A percentile compares a stretch with the other conserved stretches of the same genome.
Evolutionary conservation across 2,113 vertebrate genomes (phyloP).

Genomic region (Oreochromis aureus): DNA sequence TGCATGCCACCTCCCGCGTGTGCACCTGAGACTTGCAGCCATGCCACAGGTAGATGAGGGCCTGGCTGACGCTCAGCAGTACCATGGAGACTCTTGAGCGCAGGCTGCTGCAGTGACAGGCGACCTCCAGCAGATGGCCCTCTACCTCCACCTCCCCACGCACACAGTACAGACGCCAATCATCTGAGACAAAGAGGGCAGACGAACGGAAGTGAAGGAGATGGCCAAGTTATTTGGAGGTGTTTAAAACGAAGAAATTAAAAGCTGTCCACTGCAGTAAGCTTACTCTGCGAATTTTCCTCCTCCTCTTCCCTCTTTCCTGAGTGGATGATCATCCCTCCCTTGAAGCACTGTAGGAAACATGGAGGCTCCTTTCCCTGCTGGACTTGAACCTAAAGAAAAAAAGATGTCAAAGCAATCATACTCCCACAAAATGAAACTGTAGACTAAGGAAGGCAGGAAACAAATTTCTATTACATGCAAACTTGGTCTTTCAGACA

Average conservation of each 20-base stretch:
- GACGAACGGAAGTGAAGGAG: not conserved
- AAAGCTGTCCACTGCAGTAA: not conserved
- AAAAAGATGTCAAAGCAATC: not conserved
- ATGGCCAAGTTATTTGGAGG: not conserved
- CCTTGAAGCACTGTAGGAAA: conserved; percentile 95
- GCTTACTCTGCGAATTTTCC: conserved; percentile 90
- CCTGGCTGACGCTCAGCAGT: conserved; percentile 88
- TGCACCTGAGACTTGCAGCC: conserved; percentile 94
- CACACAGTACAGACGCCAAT: conserved; percentile 96
- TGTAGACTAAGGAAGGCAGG: not conserved
- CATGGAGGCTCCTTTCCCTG: conserved; percentile 96
- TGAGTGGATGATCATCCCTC: conserved; percentile 93
- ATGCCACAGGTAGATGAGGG: conserved; percentile 94
- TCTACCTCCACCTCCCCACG: conserved; percentile 87
- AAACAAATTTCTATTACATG: not conserved
- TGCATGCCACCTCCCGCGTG: conserved; percentile 84
- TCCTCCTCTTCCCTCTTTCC: conserved; percentile 96
- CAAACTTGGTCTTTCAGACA: not conserved
- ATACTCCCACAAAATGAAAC: not conserved
- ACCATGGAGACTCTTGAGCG: conserved; percentile 93
- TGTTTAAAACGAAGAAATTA: not conserved
- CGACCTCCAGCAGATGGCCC: conserved; percentile 93
- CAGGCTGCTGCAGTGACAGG: conserved; percentile 95
- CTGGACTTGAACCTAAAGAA: conserved; percentile 86
- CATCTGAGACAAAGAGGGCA: conserved; percentile 68